phyloP scores from a whole-genome alignment of 37 sponge, comb jelly and placozoan genomes.

The Spongia lamella region DNA sequence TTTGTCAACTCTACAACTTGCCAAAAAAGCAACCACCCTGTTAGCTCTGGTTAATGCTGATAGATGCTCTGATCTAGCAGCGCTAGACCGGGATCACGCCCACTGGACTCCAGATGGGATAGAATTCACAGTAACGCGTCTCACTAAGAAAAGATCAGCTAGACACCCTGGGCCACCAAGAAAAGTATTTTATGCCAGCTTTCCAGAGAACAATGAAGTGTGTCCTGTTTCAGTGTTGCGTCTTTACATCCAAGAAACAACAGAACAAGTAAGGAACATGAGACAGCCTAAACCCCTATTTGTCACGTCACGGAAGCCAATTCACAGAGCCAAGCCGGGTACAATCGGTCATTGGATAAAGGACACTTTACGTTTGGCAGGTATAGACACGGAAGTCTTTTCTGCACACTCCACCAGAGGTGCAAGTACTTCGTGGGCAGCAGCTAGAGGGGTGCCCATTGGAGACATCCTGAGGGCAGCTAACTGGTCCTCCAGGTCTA shows the following conservation, averaged over 20 bases:
- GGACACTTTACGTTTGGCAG: constrained; percentile 5
- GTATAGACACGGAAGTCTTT: constrained; percentile 36
- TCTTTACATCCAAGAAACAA: neutral
- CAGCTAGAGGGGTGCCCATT: constrained; percentile 20
- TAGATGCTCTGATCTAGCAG: constrained; percentile 13
- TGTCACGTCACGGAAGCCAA: constrained; percentile 8
- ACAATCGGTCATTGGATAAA: constrained; percentile 39
- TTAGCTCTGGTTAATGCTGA: constrained; percentile 25
- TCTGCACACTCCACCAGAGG: constrained; percentile 34
- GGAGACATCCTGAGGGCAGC: constrained; percentile 35
- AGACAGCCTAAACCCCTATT: too few species aligned
- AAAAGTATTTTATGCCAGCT: constrained; percentile 20
- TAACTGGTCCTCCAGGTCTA: constrained; percentile 19
- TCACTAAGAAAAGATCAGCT: too few species aligned
- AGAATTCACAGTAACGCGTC: too few species aligned
- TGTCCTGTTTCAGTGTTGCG: constrained; percentile 19
- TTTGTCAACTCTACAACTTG: too few species aligned
- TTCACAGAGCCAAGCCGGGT: constrained; percentile 19
- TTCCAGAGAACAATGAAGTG: constrained; percentile 14
- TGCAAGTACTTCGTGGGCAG: constrained; percentile 21
- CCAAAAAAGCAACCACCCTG: neutral
- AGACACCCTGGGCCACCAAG: too few species aligned
- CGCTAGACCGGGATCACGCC: neutral
- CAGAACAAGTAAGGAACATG: neutral
- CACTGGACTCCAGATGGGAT: too few species aligned